Evolutionary conservation across 2,113 vertebrate species (phyloP).

Genomic region (Phaethon lepturus): DNA sequence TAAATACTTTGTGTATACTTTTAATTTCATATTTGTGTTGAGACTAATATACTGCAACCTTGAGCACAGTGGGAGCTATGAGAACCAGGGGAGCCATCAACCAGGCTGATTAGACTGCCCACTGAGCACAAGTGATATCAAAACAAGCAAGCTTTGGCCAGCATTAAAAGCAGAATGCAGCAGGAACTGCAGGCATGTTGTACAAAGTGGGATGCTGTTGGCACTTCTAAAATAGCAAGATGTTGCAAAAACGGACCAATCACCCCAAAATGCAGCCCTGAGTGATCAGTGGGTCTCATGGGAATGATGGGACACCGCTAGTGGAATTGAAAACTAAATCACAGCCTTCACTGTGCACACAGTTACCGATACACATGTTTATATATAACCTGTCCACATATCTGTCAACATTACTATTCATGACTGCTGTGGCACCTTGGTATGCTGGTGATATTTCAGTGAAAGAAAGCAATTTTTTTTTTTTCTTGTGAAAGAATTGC

Average conservation of each 20-base stretch:
- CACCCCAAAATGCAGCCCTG: conserved; percentile 33
- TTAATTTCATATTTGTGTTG: conserved; percentile 50
- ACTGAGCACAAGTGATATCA: conserved; percentile 31
- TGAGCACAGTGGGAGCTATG: conserved; percentile 53
- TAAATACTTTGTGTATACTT: conserved; percentile 48
- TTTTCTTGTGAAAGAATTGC: conserved; percentile 69
- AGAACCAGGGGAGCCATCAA: conserved; percentile 43
- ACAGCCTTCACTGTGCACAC: conserved; percentile 9
- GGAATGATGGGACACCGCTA: conserved; percentile 13
- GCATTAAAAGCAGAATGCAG: conserved; percentile 32
- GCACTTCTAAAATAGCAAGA: conserved; percentile 7
- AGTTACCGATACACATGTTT: conserved; percentile 14
- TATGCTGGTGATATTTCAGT: conserved; percentile 79
- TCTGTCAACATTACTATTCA: conserved; percentile 56
- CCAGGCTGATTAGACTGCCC: conserved; percentile 46
- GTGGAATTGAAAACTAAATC: conserved; percentile 63
- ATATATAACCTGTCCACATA: conserved; percentile 59
- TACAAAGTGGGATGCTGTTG: background rate
- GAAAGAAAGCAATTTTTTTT: conserved; percentile 74
- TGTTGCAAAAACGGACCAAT: conserved; percentile 56
- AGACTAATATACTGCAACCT: conserved; percentile 63
- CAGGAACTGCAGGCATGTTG: background rate
- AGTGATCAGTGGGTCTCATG: conserved; percentile 49
- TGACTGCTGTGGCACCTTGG: conserved; percentile 53
- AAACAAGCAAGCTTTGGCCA: conserved; percentile 36